Percentiles rank a stretch among this genome's conserved stretches.
These are phyloP conservation scores for Lutjanus campechanus DNA, from an alignment of 2,797 vertebrate species.

Conservation along the genomic window DNA sequence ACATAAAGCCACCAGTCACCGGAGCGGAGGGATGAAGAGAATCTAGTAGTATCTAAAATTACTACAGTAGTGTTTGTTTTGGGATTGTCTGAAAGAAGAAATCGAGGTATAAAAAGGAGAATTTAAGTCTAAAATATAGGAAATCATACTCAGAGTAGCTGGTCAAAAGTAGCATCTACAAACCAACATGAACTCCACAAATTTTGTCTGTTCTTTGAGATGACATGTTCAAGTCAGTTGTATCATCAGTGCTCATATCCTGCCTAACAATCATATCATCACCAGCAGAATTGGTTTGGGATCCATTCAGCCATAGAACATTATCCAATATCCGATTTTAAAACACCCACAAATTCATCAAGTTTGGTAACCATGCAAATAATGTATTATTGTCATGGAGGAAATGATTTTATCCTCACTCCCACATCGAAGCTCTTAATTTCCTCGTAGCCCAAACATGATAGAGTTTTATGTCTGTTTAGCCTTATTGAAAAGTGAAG, in stretches of 20 bases:
- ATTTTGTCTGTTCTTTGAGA: not conserved
- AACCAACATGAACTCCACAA: not conserved
- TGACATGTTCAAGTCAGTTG: not conserved
- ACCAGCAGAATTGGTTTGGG: slow-evolving; percentile 9
- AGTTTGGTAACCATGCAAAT: slow-evolving; percentile 27
- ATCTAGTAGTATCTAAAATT: not conserved
- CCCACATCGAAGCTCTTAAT: slow-evolving; percentile 38
- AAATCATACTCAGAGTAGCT: not conserved
- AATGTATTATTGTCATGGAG: slow-evolving; percentile 37
- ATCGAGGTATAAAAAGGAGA: not conserved
- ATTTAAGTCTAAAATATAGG: not conserved
- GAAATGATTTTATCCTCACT: slow-evolving; percentile 50
- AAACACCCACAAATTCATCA: slow-evolving; percentile 22
- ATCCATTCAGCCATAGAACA: slow-evolving; percentile 12
- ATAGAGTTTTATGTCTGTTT: slow-evolving; percentile 16
- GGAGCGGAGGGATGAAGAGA: not conserved
- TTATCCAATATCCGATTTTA: slow-evolving; percentile 7
- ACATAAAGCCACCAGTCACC: no score
- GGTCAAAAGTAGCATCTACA: not conserved
- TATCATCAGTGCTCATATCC: not conserved
- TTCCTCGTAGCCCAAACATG: slow-evolving; percentile 40
- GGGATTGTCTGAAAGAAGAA: not conserved
- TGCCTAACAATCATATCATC: slow-evolving; percentile 8
- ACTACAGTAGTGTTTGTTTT: not conserved
- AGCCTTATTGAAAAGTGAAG: slow-evolving; percentile 58